A percentile compares a stretch with the other conserved stretches of the same genome.
Evolutionary conservation across 2,888 invertebrate species (phyloP).

Genomic region (Drosophila testacea): DNA sequence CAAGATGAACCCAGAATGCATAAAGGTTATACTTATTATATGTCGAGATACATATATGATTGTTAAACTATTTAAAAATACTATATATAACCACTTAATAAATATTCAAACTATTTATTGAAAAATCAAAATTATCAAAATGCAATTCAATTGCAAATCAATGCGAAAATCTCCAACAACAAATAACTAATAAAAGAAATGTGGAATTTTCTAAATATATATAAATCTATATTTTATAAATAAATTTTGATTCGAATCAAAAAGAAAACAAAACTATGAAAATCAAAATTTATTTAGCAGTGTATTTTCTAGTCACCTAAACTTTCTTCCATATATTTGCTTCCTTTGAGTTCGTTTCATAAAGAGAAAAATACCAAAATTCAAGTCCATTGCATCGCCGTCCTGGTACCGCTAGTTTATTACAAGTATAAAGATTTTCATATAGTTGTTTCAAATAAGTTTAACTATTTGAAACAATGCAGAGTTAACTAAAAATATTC

Average conservation of each 20-base stretch:
- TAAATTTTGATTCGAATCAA: conserved; percentile 16
- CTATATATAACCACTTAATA: conserved; percentile 18
- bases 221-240: conserved; percentile 24
- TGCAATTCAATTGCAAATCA: conserved; percentile 43
- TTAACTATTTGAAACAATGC: conserved; percentile 36
- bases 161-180: conserved; percentile 23
- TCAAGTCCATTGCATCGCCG: conserved; percentile 71
- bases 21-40: conserved; percentile 40
- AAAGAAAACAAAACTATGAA: not conserved
- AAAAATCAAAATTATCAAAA: conserved; percentile 34
- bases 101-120: conserved; percentile 31
- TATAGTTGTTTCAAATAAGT: conserved; percentile 58
- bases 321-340: conserved; percentile 35
- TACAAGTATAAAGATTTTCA: conserved; percentile 5
- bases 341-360: conserved; percentile 27
- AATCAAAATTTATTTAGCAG: conserved; percentile 22
- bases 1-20: conserved; percentile 22
- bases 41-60: conserved; percentile 37
- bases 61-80: conserved; percentile 40
- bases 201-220: conserved; percentile 16
- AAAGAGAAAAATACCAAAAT: conserved; percentile 10
- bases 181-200: conserved; percentile 7
- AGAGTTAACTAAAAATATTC: conserved; percentile 8
- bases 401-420: conserved; percentile 48
- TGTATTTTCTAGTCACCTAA: conserved; percentile 35